These are phyloP conservation scores for Acanthurus lineatus DNA, from an alignment of 2,797 vertebrate genomes.

Conservation along the genomic window DNA sequence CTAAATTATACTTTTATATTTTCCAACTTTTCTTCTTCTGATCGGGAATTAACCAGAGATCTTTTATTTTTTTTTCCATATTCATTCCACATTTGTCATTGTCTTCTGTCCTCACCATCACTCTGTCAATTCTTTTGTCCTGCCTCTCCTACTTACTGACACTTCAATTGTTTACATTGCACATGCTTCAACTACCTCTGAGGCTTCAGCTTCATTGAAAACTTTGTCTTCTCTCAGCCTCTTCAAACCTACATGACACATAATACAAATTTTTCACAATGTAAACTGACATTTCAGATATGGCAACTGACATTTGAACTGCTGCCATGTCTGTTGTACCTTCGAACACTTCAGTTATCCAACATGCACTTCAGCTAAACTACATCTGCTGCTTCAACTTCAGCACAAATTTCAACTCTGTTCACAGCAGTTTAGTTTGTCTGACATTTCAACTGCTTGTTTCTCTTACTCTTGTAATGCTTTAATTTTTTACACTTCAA, in stretches of 20 bases:
- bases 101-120: not conserved
- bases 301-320: not conserved
- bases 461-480: not conserved
- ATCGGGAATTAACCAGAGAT: not conserved
- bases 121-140: not conserved
- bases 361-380: not conserved
- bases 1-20: not conserved
- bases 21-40: not conserved
- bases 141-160: not conserved
- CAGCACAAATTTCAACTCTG: not conserved
- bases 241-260: not conserved
- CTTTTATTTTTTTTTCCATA: not conserved
- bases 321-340: not conserved
- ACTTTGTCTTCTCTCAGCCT: not conserved
- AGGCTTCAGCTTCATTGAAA: not conserved
- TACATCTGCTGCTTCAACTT: not conserved
- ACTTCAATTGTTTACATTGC: not conserved
- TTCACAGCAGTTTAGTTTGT: not conserved
- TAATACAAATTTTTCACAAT: not conserved
- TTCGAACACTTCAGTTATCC: not conserved
- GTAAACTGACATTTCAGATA: not conserved
- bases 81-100: not conserved
- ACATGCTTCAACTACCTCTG: not conserved
- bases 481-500: not conserved
- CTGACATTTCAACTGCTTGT: not conserved